Evolutionary conservation across 2,888 invertebrate genomes (phyloP).

Genomic region (Lochmaea crataegi): DNA sequence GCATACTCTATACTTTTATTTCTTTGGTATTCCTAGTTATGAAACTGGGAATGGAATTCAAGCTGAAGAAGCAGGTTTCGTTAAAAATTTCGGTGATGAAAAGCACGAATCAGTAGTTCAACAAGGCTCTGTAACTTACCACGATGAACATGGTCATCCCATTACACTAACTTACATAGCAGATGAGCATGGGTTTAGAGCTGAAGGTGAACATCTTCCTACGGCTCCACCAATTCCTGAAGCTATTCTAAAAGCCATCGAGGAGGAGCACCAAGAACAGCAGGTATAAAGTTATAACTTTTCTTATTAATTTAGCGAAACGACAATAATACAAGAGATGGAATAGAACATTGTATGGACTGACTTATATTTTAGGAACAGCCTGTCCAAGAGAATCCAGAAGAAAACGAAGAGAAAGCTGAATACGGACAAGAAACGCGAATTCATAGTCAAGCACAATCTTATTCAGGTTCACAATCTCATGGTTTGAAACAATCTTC

Average conservation of each 20-base stretch:
- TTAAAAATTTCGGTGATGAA: constrained; percentile 76
- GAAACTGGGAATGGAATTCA: constrained; percentile 81
- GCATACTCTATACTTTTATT: neutral
- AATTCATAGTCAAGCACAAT: constrained; percentile 15
- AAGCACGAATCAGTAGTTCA: constrained; percentile 76
- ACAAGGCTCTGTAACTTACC: constrained; percentile 77
- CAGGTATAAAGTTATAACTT: neutral
- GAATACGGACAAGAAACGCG: constrained; percentile 13
- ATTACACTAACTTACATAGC: constrained; percentile 75
- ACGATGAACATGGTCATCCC: constrained; percentile 78
- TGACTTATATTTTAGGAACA: neutral
- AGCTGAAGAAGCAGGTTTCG: constrained; percentile 76
- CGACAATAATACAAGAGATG: too few relatives aligned
- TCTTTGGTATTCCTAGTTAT: constrained; percentile 66
- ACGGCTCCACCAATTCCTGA: constrained; percentile 85
- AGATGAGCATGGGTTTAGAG: constrained; percentile 76
- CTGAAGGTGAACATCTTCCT: constrained; percentile 78
- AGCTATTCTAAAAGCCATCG: constrained; percentile 76
- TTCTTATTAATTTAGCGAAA: neutral
- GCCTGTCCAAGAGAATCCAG: neutral
- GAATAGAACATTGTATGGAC: neutral
- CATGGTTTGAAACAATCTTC: constrained; percentile 7
- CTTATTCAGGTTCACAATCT: constrained; percentile 15
- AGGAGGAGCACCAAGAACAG: constrained; percentile 58
- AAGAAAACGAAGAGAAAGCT: constrained; percentile 8